These are phyloP conservation scores for Corythaixoides concolor DNA, from an alignment of 2,113 vertebrate species.

Conservation along the genomic window DNA sequence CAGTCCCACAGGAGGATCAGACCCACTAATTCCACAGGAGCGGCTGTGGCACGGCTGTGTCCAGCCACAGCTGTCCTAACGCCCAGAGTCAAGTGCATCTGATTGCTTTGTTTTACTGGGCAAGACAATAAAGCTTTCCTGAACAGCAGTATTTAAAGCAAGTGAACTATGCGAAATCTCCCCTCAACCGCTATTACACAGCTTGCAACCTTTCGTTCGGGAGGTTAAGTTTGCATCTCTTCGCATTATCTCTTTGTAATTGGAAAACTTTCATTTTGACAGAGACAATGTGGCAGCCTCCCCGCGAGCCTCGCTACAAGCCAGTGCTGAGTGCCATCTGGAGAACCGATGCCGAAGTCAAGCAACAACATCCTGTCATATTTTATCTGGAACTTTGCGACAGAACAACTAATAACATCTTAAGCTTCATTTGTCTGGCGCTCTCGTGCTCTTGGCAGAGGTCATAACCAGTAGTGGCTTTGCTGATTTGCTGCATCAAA, in stretches of 20 bases:
- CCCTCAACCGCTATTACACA: slow-evolving; percentile 71
- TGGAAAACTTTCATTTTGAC: slow-evolving; percentile 79
- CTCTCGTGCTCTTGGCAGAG: slow-evolving; percentile 77
- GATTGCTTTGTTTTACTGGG: slow-evolving; percentile 51
- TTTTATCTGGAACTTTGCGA: slow-evolving; percentile 74
- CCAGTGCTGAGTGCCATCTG: slow-evolving; percentile 78
- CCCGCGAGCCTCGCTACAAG: slow-evolving; percentile 75
- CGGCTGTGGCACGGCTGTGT: background rate
- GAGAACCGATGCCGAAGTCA: slow-evolving; percentile 67
- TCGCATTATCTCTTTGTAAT: slow-evolving; percentile 77
- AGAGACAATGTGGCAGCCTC: slow-evolving; percentile 78
- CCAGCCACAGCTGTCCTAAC: background rate
- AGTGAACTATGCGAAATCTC: slow-evolving; percentile 66
- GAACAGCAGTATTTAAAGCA: slow-evolving; percentile 67
- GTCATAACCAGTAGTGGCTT: slow-evolving; percentile 77
- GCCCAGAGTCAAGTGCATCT: background rate
- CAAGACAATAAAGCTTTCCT: slow-evolving; percentile 53
- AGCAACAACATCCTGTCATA: slow-evolving; percentile 73
- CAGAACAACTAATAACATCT: slow-evolving; percentile 75
- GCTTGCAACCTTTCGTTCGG: slow-evolving; percentile 78
- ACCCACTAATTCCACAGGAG: background rate
- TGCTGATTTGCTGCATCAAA: slow-evolving; percentile 79
- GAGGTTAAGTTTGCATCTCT: slow-evolving; percentile 79
- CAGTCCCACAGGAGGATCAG: background rate
- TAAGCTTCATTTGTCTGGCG: slow-evolving; percentile 77